Evolutionary conservation across 35 echinoderm and acorn worm species (phyloP), one percentile per base, ranked within the genome.

Genomic region (Hemicentrotus pulcherrimus): DNA sequence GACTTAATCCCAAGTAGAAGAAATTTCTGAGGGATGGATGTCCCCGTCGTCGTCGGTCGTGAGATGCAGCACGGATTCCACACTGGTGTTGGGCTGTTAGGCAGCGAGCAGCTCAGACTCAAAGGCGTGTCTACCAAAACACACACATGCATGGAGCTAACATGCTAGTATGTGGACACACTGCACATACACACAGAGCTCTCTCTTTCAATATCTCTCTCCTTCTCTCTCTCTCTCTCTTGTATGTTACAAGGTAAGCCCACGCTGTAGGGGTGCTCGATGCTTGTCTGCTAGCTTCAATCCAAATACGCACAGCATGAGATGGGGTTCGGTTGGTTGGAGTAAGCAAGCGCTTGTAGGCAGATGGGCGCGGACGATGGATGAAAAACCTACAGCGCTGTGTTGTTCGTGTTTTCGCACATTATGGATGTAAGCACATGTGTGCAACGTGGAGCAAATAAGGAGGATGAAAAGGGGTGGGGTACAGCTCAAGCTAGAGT

Each of bases 61-160:
- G 28, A 78, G 65, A 78, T 78, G 65, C 65, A n/a, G 65, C 65
- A 78, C 18, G 65, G 19, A 78, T 78, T 78, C 19, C 65, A 78
- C 65, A 78, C 65, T 78, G 65, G 65, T 78, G 65, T 78, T 78
- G 65, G 65, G 65, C n/a, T 78, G 65, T 41, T 0, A 78, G 65
- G 24, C 65, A 28, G 65, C 22, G 18, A n/a, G 19, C 19, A 28
- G 18, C 65, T 78, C 65, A 78, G 65, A 78, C 65, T 78, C 65
- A 78, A 78, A 78, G 65, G 65, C 65, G 65, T 78, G 65, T 78
- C 65, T 78, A 78, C 65, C 65, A 78, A 78, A 78, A 78, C 65
- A 78, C 65, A 70, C 61, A 70, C 61, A 24, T 6, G 19, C 65
- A 28, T 6, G 24, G 65, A 28, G 65, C 65, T 28, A 22, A 78